Conservation (phyloP, 2,113 vertebrate species). For the Plestiodon gilberti region DNA sequence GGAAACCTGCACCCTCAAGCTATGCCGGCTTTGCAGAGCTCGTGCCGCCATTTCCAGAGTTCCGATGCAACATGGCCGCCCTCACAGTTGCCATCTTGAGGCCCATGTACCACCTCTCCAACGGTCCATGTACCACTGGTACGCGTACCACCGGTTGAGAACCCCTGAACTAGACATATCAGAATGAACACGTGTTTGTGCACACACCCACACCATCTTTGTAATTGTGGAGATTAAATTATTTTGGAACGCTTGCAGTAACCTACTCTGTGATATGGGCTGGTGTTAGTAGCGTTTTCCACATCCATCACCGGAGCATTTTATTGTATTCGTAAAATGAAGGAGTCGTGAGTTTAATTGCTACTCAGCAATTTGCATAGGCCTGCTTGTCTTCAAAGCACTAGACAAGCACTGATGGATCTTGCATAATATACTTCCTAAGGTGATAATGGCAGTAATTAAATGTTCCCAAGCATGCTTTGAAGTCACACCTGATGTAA, state of each 20-base stretch:
- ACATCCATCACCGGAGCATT: conserved; percentile 7
- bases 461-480: conserved; percentile 16
- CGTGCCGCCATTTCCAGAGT: no score
- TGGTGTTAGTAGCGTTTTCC: conserved; percentile 3
- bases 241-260: background rate
- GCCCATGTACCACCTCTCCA: no score
- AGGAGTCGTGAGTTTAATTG: conserved; percentile 30
- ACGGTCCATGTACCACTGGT: no score
- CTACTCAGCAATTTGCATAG: conserved; percentile 13
- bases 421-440: background rate
- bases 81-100: no score
- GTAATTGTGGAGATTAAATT: background rate
- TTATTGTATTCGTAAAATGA: background rate
- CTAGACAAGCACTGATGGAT: conserved; percentile 16
- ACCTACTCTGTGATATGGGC: background rate
- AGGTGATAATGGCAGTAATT: background rate
- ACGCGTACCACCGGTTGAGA: no score
- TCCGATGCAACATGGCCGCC: no score
- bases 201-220: background rate
- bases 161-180: no score
- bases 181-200: no score
- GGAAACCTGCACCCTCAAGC: no score
- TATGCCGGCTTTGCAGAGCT: no score
- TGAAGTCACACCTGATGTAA: conserved; percentile 35
- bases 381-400: conserved; percentile 31